A percentile compares a stretch with the other conserved stretches of the same genome.
Conservation (phyloP, 2,113 vertebrate species). For the Pimephales promelas region DNA sequence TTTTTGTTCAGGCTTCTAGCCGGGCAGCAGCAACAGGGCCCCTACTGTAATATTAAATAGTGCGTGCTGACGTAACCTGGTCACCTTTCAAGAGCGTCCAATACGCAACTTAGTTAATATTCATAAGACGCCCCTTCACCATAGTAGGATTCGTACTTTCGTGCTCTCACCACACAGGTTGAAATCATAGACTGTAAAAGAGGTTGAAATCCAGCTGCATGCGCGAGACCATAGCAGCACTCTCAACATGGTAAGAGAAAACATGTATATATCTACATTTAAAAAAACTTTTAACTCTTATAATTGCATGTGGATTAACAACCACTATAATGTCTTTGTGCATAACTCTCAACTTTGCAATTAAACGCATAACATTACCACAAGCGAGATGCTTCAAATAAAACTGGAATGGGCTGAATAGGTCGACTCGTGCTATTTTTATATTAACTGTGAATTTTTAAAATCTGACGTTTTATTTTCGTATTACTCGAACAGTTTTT, state of each 20-base stretch:
- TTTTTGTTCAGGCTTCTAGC: conserved; percentile 70
- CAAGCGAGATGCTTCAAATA: not conserved
- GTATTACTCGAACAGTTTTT: not conserved
- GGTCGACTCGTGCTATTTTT: not conserved
- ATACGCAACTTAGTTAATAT: conserved; percentile 1
- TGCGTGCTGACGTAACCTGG: not conserved
- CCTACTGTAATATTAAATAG: not conserved
- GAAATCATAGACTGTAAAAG: too few species aligned
- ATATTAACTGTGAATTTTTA: not conserved
- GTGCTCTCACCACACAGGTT: conserved; percentile 38
- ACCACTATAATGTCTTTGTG: not conserved
- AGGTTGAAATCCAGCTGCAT: conserved; percentile 62
- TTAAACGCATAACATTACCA: not conserved
- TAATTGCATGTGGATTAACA: not conserved
- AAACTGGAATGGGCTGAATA: not conserved
- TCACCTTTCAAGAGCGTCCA: not conserved
- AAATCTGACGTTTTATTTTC: not conserved
- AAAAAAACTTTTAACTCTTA: not conserved
- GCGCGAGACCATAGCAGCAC: conserved; percentile 43
- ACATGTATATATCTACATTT: not conserved
- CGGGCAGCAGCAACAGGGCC: conserved; percentile 60
- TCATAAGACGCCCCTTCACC: not conserved
- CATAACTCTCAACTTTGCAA: not conserved
- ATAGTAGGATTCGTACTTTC: not conserved
- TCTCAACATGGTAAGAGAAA: conserved; percentile 72